Conservation (phyloP, 1,140 invertebrate genomes). For the Drosophila tani region DNA sequence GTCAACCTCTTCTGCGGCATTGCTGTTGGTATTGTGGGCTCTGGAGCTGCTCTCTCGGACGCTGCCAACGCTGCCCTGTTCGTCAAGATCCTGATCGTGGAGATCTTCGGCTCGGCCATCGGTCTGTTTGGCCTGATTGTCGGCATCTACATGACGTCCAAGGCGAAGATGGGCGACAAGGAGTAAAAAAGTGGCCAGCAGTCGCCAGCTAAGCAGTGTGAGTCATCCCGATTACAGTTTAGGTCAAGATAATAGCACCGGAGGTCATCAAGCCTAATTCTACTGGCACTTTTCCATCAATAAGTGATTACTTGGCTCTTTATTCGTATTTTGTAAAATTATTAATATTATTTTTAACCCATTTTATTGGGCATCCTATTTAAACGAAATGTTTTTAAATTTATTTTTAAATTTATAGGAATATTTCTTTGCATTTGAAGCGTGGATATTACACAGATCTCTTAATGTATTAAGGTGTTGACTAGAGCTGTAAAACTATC, state of each 20-base stretch:
- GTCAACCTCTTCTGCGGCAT: slow-evolving; percentile 98
- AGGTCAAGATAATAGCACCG: slow-evolving; percentile 5
- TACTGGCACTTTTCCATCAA: too few relatives aligned
- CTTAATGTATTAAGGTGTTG: too few relatives aligned
- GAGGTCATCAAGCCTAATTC: background rate
- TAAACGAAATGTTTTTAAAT: too few relatives aligned
- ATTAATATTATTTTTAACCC: background rate
- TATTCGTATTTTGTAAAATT: background rate
- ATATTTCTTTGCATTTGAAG: too few relatives aligned
- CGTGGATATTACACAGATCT: too few relatives aligned
- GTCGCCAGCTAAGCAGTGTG: slow-evolving; percentile 32
- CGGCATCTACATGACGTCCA: slow-evolving; percentile 95
- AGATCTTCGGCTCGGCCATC: slow-evolving; percentile 99
- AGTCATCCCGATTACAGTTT: slow-evolving; percentile 24
- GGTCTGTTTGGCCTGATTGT: slow-evolving; percentile 99
- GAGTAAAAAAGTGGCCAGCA: slow-evolving; percentile 54
- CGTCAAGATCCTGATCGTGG: slow-evolving; percentile 98
- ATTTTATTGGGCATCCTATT: background rate
- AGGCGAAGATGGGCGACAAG: slow-evolving; percentile 87
- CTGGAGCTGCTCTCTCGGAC: slow-evolving; percentile 97
- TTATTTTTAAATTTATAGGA: too few relatives aligned
- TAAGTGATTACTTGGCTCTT: background rate
- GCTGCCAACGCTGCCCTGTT: slow-evolving; percentile 97
- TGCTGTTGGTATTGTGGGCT: slow-evolving; percentile 97
- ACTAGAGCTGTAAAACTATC: too few relatives aligned